A percentile compares a stretch with the other conserved stretches of the same genome.
These are phyloP conservation scores for Rhinella marina DNA, from an alignment of 2,797 vertebrate genomes.

Conservation along the genomic window DNA sequence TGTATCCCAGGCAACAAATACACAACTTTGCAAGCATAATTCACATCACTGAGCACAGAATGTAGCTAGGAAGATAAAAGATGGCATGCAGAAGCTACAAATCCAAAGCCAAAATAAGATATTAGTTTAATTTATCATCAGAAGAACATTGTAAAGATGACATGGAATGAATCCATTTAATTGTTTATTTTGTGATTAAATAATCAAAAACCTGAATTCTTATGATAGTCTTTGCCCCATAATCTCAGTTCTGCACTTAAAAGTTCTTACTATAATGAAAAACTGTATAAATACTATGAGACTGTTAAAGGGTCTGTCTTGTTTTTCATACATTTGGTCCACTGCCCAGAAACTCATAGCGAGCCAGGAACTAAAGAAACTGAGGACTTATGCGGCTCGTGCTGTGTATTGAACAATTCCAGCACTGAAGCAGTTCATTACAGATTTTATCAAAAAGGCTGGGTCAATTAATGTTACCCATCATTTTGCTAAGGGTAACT, in stretches of 20 bases:
- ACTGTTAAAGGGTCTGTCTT: too few species aligned
- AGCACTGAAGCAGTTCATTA: too few species aligned
- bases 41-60: not conserved
- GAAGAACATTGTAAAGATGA: not conserved
- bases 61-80: not conserved
- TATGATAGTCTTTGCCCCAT: too few species aligned
- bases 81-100: not conserved
- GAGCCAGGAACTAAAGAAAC: too few species aligned
- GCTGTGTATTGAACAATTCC: too few species aligned
- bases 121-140: constrained; percentile 3
- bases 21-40: not conserved
- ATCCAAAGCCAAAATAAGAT: not conserved
- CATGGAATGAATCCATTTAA: not conserved
- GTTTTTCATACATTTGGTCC: too few species aligned
- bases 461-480: too few species aligned
- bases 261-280: not conserved
- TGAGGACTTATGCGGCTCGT: too few species aligned
- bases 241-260: not conserved
- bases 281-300: not conserved
- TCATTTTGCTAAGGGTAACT: too few species aligned
- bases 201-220: not conserved
- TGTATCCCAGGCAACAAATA: constrained; percentile 1
- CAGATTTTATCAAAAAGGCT: too few species aligned
- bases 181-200: not conserved
- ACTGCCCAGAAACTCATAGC: too few species aligned